Evolutionary conservation across 2,888 invertebrate genomes (phyloP), one percentile per base, ranked within the genome.

Genomic region (Chironomus tentans): DNA sequence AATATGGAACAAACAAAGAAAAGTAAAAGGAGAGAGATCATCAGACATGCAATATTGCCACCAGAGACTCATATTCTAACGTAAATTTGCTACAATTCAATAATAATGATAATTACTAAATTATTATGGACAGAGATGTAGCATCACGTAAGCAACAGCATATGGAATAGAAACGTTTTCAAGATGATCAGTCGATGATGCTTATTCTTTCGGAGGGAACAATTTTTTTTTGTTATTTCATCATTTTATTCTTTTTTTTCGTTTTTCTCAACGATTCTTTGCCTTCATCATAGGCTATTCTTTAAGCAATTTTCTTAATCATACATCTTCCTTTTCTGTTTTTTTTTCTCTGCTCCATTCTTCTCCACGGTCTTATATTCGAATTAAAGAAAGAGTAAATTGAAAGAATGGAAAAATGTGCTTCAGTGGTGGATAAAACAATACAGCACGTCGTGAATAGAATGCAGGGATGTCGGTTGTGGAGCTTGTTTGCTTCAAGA

Each of bases 241-340:
- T 28, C 28, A 28, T 28, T 28, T 38, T 38, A 38, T 38, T 38
- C 38, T 28, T 28, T 28, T 38, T 10, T 38, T 38, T 38, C 38
- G 38, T 10, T 10, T 7, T 38, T 38, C 10, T 38, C 38, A 38
- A 38, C 38, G 38, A 38, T 38, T 38, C 24, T 65, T 12, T 65
- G 13, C 65, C 65, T 24, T 65, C 22, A 38, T 38, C 38, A 65
- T 65, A 65, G 65, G 18, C 65, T 13, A 24, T 65, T 65, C 65
- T 65, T 65, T 65, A 4, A 65, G 65, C 72, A 73, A 73, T 73
- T 62, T 73, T 73, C 72, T 73, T 71, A 73, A 73, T 73, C 72
- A 62, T 73, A 73, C 72, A 73, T 73, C 72, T 73, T 62, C 62
- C 28, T 13, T 15, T 46, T 73, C n/a, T n/a, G n/a, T 62, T 47